Percentiles rank a stretch among this genome's conserved stretches.
phyloP scores from a whole-genome alignment of 2,113 vertebrate genomes.

The Galeopterus variegatus region DNA sequence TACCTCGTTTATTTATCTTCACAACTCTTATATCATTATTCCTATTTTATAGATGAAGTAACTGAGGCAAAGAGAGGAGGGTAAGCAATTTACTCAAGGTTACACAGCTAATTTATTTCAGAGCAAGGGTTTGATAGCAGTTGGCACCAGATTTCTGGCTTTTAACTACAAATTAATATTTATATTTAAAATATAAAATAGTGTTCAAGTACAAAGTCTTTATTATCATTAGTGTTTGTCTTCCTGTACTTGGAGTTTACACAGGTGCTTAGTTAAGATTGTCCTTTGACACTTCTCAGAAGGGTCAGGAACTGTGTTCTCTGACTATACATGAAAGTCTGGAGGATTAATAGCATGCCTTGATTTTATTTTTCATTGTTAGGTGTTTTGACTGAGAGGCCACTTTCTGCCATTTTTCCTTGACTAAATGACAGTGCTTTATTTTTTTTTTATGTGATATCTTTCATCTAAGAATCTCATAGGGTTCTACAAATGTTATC shows the following conservation, averaged over 20 bases:
- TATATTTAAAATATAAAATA: not conserved
- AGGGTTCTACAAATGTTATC: not conserved
- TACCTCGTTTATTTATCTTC: not conserved
- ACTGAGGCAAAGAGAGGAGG: not conserved
- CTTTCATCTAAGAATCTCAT: slow-evolving; percentile 33
- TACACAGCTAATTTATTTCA: not conserved
- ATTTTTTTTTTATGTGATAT: not conserved
- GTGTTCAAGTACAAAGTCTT: not conserved
- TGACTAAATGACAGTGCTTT: not conserved
- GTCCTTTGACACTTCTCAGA: not conserved
- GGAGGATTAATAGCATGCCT: not conserved
- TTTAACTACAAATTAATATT: not conserved
- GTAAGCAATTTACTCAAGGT: not conserved
- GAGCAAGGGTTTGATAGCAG: not conserved
- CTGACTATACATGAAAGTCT: not conserved
- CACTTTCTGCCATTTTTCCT: not conserved
- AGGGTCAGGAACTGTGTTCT: not conserved
- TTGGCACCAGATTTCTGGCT: not conserved
- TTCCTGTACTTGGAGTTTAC: not conserved
- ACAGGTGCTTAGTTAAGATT: not conserved
- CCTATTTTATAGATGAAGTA: not conserved
- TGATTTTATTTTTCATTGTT: slow-evolving; percentile 22
- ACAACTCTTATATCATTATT: not conserved
- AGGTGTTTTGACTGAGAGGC: not conserved
- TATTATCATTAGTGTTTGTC: not conserved